phyloP scores from a whole-genome alignment of 2,888 invertebrate genomes.

The Drosophila atroscutellata region DNA sequence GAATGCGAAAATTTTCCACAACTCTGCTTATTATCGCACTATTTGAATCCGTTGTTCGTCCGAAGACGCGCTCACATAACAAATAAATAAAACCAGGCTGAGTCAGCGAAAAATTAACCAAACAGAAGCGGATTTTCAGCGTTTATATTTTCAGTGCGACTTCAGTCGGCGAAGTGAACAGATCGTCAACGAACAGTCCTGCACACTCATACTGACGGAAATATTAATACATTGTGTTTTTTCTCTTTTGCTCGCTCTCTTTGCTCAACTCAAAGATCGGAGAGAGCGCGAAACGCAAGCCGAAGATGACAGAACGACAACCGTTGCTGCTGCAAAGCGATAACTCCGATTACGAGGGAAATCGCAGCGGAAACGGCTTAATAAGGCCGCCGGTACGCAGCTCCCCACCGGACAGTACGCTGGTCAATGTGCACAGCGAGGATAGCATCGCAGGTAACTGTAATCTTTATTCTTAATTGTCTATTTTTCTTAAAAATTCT shows the following conservation, averaged over 20 bases:
- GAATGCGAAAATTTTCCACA: slow-evolving; percentile 59
- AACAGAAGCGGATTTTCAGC: slow-evolving; percentile 49
- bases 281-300: slow-evolving; percentile 62
- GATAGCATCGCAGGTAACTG: slow-evolving; percentile 79
- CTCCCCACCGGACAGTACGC: slow-evolving; percentile 84
- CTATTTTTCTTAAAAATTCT: not conserved
- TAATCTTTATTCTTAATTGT: not conserved
- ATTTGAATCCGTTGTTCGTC: slow-evolving; percentile 38
- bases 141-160: slow-evolving; percentile 53
- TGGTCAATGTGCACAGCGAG: slow-evolving; percentile 84
- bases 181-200: slow-evolving; percentile 17
- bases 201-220: not conserved
- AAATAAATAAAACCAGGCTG: slow-evolving; percentile 15
- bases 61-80: slow-evolving; percentile 9
- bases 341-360: slow-evolving; percentile 74
- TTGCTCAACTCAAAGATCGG: slow-evolving; percentile 45
- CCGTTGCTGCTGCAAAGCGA: slow-evolving; percentile 86
- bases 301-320: slow-evolving; percentile 89
- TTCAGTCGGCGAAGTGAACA: slow-evolving; percentile 43
- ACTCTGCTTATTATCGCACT: slow-evolving; percentile 48
- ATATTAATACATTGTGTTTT: slow-evolving; percentile 1
- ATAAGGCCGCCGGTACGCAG: slow-evolving; percentile 82
- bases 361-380: slow-evolving; percentile 52
- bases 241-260: slow-evolving; percentile 1
- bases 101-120: slow-evolving; percentile 67